Evolutionary conservation across 2,888 invertebrate genomes (phyloP).

Genomic region (Loripinus fragilis): DNA sequence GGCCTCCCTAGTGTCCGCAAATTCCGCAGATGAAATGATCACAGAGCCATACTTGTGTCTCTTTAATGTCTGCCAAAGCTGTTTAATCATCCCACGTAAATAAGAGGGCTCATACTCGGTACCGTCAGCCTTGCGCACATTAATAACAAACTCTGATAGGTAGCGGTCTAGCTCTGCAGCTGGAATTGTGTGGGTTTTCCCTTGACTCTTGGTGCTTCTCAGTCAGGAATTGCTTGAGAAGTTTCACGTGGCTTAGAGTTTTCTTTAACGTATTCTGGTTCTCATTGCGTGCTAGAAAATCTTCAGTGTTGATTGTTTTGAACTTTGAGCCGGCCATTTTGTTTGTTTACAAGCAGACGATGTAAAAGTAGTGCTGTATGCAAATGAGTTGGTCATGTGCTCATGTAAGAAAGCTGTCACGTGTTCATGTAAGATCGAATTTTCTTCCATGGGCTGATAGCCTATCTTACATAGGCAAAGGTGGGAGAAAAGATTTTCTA

Average conservation of each 20-base stretch:
- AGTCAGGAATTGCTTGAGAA: not conserved
- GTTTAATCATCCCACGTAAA: not conserved
- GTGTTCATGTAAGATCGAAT: not conserved
- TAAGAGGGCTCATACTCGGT: not conserved
- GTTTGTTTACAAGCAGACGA: slow-evolving; percentile 15
- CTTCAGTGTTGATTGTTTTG: not conserved
- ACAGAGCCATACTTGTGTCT: not conserved
- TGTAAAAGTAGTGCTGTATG: not conserved
- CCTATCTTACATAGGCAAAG: slow-evolving; percentile 1
- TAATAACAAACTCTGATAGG: too few relatives aligned
- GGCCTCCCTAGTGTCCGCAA: not conserved
- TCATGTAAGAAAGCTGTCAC: too few relatives aligned
- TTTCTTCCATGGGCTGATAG: not conserved
- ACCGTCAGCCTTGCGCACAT: not conserved
- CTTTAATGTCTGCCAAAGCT: slow-evolving; percentile 6
- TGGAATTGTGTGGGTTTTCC: too few relatives aligned
- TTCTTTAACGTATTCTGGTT: slow-evolving; percentile 16
- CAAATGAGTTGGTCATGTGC: slow-evolving; percentile 6
- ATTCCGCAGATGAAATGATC: not conserved
- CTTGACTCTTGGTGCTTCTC: too few relatives aligned
- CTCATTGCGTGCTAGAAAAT: not conserved
- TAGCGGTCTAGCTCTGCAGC: too few relatives aligned
- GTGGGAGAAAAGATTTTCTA: slow-evolving; percentile 16
- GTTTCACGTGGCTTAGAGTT: slow-evolving; percentile 1
- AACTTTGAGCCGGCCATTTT: not conserved